Conservation (phyloP, 2,888 invertebrate genomes). For the Acronicta leporina region DNA sequence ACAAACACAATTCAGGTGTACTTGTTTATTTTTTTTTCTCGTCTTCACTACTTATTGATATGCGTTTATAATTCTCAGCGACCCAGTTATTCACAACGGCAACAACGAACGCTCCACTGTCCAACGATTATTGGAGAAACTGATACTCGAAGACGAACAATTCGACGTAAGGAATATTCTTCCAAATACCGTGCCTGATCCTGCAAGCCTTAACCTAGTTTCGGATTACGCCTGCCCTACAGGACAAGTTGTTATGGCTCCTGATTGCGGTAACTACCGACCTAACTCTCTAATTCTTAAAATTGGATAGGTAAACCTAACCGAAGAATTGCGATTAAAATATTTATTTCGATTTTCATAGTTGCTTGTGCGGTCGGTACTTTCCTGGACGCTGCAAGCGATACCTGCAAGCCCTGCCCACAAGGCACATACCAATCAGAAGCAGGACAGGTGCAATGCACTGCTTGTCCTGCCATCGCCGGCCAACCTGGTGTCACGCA, state of each 20-base stretch:
- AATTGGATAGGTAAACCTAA: background rate
- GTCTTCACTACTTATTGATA: background rate
- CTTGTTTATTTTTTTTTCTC: background rate
- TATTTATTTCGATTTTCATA: slow-evolving; percentile 64
- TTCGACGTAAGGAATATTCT: slow-evolving; percentile 97
- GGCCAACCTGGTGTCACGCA: slow-evolving; percentile 97
- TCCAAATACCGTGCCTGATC: slow-evolving; percentile 98
- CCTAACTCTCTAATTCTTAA: background rate
- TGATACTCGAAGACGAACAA: slow-evolving; percentile 97
- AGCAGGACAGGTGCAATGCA: slow-evolving; percentile 96
- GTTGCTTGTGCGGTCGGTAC: slow-evolving; percentile 98
- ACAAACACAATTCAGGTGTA: slow-evolving; percentile 1
- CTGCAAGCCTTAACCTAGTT: slow-evolving; percentile 95
- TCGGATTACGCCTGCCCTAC: slow-evolving; percentile 97
- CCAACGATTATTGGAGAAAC: slow-evolving; percentile 94
- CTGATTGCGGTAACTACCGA: slow-evolving; percentile 94
- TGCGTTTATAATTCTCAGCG: slow-evolving; percentile 88
- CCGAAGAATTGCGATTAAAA: background rate
- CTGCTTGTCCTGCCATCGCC: slow-evolving; percentile 96
- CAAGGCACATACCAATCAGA: slow-evolving; percentile 98
- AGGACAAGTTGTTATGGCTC: slow-evolving; percentile 98
- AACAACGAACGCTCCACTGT: slow-evolving; percentile 96
- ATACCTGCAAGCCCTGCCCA: slow-evolving; percentile 95
- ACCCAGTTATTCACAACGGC: slow-evolving; percentile 96
- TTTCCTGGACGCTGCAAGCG: slow-evolving; percentile 93